Conservation (phyloP, 2,113 vertebrate species). For the Cervus canadensis region DNA sequence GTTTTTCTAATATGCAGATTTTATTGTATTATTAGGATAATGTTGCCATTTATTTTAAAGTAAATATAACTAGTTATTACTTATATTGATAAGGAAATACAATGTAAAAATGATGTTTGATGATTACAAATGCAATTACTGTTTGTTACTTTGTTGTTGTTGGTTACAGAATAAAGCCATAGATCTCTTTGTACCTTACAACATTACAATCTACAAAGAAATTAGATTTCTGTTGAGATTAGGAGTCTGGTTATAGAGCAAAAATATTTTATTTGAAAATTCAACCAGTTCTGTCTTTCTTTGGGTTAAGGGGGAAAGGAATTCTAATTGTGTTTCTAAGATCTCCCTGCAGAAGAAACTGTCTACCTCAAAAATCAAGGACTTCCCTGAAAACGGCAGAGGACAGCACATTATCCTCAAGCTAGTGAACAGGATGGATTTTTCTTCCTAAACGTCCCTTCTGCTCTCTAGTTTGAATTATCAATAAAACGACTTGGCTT, state of each 20-base stretch:
- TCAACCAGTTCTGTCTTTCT: background rate
- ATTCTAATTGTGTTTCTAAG: background rate
- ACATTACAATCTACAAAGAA: background rate
- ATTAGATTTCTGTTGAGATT: conserved; percentile 12
- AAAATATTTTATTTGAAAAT: conserved; percentile 41
- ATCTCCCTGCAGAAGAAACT: background rate
- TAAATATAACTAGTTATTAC: background rate
- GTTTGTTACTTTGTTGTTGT: background rate
- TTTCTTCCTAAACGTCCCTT: conserved; percentile 26
- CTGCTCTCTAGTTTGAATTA: conserved; percentile 57
- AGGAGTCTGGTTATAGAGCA: conserved; percentile 8
- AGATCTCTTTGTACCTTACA: background rate
- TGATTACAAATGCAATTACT: background rate
- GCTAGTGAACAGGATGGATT: background rate
- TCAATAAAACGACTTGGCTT: conserved; percentile 43
- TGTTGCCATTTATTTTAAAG: conserved; percentile 32
- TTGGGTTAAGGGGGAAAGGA: background rate
- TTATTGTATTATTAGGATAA: background rate
- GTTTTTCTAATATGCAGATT: conserved; percentile 6
- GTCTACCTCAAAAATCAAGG: conserved; percentile 43
- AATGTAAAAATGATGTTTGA: background rate
- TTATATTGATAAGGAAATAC: background rate
- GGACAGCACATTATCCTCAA: background rate
- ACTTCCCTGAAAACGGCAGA: background rate
- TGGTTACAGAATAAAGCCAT: background rate